phyloP scores from a whole-genome alignment of 2,113 vertebrate genomes.

The Verasper variegatus region DNA sequence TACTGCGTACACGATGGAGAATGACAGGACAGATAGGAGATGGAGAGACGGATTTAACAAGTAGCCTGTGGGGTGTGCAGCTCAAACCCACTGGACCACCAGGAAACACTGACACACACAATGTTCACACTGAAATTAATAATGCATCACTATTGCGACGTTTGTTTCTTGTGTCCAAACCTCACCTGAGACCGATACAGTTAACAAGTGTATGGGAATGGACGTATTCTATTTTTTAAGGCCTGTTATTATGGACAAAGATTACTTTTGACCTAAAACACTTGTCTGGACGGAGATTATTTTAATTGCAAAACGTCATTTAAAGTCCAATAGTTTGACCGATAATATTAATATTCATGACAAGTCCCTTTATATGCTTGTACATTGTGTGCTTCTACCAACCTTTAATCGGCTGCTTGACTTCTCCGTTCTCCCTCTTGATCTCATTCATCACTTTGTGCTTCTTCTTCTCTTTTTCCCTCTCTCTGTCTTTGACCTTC shows the following conservation, averaged over 20 bases:
- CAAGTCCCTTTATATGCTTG: background rate
- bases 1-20: background rate
- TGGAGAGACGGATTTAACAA: background rate
- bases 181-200: no score
- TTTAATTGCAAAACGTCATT: no score
- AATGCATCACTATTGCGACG: no score
- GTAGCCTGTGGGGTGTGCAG: background rate
- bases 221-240: no score
- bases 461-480: slow-evolving; percentile 88
- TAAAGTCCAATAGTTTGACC: background rate
- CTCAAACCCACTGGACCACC: background rate
- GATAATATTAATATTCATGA: slow-evolving; percentile 1
- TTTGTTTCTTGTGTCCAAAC: no score
- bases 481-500: slow-evolving; percentile 84
- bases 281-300: no score
- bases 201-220: no score
- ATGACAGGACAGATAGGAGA: background rate
- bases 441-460: slow-evolving; percentile 92
- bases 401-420: slow-evolving; percentile 94
- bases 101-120: background rate
- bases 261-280: no score
- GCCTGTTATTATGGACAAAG: no score
- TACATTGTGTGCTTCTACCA: slow-evolving; percentile 51
- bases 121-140: no score
- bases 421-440: slow-evolving; percentile 95